Percentiles rank a stretch among this genome's conserved stretches.
Evolutionary conservation across 2,888 invertebrate genomes (phyloP).

Genomic region (Mamestra brassicae): DNA sequence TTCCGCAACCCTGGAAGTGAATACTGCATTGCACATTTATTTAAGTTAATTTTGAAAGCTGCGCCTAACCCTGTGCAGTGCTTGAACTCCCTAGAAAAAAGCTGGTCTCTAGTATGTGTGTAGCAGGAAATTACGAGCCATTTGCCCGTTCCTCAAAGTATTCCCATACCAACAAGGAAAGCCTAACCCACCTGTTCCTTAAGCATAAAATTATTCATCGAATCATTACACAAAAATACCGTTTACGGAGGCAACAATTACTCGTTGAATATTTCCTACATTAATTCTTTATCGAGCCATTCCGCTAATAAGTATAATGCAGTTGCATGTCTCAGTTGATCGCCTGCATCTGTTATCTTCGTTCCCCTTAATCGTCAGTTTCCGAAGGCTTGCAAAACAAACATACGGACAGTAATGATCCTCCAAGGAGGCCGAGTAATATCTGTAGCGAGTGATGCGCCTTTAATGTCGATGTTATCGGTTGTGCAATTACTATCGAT

Average conservation of each 20-base stretch:
- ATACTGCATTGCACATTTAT: too few relatives aligned
- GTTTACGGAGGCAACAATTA: conserved; percentile 53
- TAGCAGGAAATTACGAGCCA: not conserved
- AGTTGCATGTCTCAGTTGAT: conserved; percentile 69
- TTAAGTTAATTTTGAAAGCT: too few relatives aligned
- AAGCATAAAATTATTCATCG: conserved; percentile 48
- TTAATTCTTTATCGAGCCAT: conserved; percentile 68
- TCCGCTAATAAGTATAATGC: conserved; percentile 70
- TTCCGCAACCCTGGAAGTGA: too few relatives aligned
- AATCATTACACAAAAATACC: conserved; percentile 51
- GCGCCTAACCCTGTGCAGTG: too few relatives aligned
- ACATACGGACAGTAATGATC: conserved; percentile 80
- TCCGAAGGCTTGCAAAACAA: conserved; percentile 82
- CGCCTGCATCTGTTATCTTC: conserved; percentile 70
- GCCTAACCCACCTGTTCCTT: conserved; percentile 26
- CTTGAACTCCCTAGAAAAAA: too few relatives aligned
- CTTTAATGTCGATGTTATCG: conserved; percentile 32
- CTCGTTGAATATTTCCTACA: conserved; percentile 54
- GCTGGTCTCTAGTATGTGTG: not conserved
- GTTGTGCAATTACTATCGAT: conserved; percentile 9
- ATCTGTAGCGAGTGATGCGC: conserved; percentile 55
- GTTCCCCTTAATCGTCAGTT: conserved; percentile 79
- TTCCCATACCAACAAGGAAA: conserved; percentile 11
- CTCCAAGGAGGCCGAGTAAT: conserved; percentile 69
- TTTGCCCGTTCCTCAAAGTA: not conserved